Conservation (phyloP, 2,797 vertebrate genomes). For the Amniataba percoides region DNA sequence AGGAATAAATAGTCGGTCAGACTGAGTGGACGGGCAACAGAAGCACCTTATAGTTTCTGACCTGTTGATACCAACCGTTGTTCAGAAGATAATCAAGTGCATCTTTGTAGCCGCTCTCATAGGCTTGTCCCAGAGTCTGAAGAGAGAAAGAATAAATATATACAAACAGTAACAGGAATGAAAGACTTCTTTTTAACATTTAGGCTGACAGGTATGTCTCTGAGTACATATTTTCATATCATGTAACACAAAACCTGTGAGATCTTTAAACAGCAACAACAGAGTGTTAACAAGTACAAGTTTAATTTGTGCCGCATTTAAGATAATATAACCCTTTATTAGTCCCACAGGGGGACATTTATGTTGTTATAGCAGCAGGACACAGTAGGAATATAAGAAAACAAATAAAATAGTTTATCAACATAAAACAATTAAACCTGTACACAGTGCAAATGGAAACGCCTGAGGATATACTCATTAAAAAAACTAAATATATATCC, state of each 20-base stretch:
- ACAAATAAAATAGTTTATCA: too few species aligned
- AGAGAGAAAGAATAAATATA: conserved; percentile 7
- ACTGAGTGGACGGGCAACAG: neutral
- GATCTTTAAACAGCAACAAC: neutral
- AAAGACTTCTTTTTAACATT: neutral
- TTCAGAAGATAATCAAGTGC: conserved; percentile 84
- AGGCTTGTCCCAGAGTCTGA: conserved; percentile 89
- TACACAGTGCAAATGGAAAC: too few species aligned
- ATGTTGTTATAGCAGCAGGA: too few species aligned
- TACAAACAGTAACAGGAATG: too few species aligned
- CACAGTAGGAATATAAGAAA: too few species aligned
- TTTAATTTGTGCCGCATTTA: neutral
- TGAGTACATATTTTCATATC: neutral
- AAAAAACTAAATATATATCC: too few species aligned
- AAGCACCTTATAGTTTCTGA: neutral
- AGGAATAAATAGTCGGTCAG: neutral
- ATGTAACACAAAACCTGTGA: neutral
- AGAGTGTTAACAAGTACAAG: neutral
- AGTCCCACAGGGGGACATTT: too few species aligned
- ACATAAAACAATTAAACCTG: too few species aligned
- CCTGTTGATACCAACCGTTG: conserved; percentile 80
- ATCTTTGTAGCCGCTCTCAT: conserved; percentile 90
- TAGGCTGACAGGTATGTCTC: neutral
- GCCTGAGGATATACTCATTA: too few species aligned
- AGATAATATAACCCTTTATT: too few species aligned